phyloP scores from a whole-genome alignment of 2,113 vertebrate genomes.

The Siniperca chuatsi region DNA sequence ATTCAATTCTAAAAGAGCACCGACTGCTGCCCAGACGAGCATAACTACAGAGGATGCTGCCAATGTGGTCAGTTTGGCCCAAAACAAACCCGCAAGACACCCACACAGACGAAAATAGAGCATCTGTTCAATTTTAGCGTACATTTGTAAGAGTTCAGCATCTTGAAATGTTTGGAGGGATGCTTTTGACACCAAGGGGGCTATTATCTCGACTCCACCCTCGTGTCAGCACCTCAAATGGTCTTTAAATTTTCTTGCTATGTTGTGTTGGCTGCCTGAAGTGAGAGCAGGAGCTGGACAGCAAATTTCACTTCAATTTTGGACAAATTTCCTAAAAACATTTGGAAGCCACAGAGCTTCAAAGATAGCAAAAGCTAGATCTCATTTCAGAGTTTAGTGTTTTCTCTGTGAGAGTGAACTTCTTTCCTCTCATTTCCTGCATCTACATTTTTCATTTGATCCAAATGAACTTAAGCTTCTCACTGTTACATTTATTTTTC shows the following conservation, averaged over 20 bases:
- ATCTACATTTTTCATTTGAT: background rate
- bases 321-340: slow-evolving; percentile 35
- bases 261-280: slow-evolving; percentile 13
- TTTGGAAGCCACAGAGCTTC: background rate
- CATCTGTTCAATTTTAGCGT: slow-evolving; percentile 70
- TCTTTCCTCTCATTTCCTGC: slow-evolving; percentile 8
- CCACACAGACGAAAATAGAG: slow-evolving; percentile 61
- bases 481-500: background rate
- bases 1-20: slow-evolving; percentile 49
- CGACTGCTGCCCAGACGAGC: slow-evolving; percentile 40
- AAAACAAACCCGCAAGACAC: slow-evolving; percentile 60
- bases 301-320: background rate
- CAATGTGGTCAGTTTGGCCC: slow-evolving; percentile 50
- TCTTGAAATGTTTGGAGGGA: slow-evolving; percentile 64
- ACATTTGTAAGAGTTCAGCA: slow-evolving; percentile 49
- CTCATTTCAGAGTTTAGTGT: background rate
- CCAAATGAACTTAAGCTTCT: background rate
- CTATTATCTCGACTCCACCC: slow-evolving; percentile 69
- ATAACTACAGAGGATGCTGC: slow-evolving; percentile 66
- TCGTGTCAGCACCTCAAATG: slow-evolving; percentile 44
- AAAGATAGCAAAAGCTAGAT: background rate
- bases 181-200: slow-evolving; percentile 59
- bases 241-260: slow-evolving; percentile 21
- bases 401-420: background rate
- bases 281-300: background rate